These are phyloP conservation scores for Pyrocoelia pectoralis DNA, from an alignment of 2,888 invertebrate species.

Conservation along the genomic window DNA sequence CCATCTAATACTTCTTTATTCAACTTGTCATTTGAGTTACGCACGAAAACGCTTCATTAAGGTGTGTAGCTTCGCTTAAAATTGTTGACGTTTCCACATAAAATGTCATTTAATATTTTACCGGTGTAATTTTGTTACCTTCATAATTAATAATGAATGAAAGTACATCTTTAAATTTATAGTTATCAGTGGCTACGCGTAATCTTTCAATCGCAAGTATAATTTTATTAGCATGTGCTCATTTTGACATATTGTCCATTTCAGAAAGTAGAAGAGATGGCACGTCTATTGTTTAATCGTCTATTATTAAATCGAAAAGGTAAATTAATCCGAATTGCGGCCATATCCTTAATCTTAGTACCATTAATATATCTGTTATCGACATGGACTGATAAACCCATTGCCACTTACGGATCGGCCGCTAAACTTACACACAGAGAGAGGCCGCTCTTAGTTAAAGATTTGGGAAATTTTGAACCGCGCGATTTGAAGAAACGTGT, in stretches of 20 bases:
- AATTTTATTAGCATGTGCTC: not conserved
- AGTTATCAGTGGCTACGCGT: not conserved
- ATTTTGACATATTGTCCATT: not conserved
- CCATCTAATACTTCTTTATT: too few species aligned
- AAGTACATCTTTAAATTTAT: conserved; percentile 3
- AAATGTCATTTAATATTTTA: not conserved
- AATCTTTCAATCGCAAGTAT: not conserved
- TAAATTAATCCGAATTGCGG: conserved; percentile 56
- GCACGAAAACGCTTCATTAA: too few species aligned
- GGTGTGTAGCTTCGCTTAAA: not conserved
- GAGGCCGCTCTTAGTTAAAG: conserved; percentile 56
- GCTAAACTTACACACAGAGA: conserved; percentile 29
- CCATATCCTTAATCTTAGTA: conserved; percentile 64
- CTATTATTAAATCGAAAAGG: conserved; percentile 32
- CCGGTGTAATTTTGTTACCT: not conserved
- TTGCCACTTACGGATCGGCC: conserved; percentile 19
- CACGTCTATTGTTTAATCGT: conserved; percentile 34
- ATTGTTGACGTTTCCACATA: conserved; percentile 8
- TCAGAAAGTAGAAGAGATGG: conserved; percentile 25
- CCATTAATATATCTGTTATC: conserved; percentile 70
- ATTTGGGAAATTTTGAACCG: conserved; percentile 89
- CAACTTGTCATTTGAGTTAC: too few species aligned
- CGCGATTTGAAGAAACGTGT: conserved; percentile 64
- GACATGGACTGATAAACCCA: conserved; percentile 65
- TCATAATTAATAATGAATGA: conserved; percentile 1